Conservation (phyloP, 1,140 invertebrate species). For the Cepaea nemoralis region DNA sequence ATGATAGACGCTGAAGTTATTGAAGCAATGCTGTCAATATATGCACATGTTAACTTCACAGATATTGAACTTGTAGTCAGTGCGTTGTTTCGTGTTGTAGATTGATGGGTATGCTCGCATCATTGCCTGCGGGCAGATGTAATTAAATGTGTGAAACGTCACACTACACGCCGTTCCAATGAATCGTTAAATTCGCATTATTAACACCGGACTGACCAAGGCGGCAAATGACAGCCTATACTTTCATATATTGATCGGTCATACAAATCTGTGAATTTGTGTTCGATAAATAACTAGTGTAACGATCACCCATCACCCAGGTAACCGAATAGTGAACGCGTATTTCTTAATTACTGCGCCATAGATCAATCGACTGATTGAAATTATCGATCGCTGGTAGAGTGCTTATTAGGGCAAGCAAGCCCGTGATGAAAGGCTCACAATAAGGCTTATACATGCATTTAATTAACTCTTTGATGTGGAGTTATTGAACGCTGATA, state of each 20-base stretch:
- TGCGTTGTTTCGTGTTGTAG: no score
- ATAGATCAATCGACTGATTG: neutral
- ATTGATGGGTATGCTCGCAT: no score
- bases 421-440: neutral
- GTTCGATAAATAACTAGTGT: neutral
- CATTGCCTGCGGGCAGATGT: no score
- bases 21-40: no score
- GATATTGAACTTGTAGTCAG: no score
- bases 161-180: no score
- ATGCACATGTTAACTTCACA: no score
- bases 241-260: neutral
- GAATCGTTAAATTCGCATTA: no score
- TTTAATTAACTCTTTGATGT: conserved; percentile 13
- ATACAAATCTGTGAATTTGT: neutral
- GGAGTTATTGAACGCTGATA: neutral
- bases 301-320: neutral
- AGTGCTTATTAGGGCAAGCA: neutral
- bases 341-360: neutral
- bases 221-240: neutral
- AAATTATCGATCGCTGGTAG: neutral
- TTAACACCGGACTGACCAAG: no score
- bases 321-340: neutral
- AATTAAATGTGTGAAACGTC: no score
- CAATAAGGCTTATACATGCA: neutral
- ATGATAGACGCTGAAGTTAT: no score